Evolutionary conservation across 2,888 invertebrate species (phyloP), one percentile per base, ranked within the genome.

Genomic region (Fissipunctia ypsillon): DNA sequence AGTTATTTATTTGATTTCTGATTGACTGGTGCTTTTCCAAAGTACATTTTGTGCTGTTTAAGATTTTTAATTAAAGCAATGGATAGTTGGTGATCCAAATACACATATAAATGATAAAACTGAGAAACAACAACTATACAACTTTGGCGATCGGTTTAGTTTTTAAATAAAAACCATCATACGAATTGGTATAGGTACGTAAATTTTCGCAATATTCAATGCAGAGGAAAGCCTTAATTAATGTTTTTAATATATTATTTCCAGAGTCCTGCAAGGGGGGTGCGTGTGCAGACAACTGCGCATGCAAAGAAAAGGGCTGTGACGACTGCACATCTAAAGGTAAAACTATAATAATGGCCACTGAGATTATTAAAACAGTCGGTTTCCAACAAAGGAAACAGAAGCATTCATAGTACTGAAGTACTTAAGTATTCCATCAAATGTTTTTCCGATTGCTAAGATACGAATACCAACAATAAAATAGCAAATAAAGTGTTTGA

Each of bases 301-400:
- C 93, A 48, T 95, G 95, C 88, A 94, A 94, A 75, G 95, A 95
- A 19, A 93, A 93, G 54, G 94, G 94, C 45, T 95, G 95, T 73
- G 86, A 93, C 92, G 94, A 95, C 76, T 94, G 94, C 80, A 88
- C 93, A n/a, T 87, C 93, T 41, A 91, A 91, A 92, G 95, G 94
- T 85, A 80, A 22, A n/a, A 10, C 4, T 22, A 48, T 6, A n/a
- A n/a, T n/a, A n/a, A n/a, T 45, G 5, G 14, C 28, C 43, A 28
- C 5, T 22, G 12, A 22, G 12, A 19, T 28, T 25, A 22, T 41
- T 10, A 22, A 54, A 71, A 48, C 5, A 38, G 12, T 25, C 1
- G 22, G 16, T 16, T 16, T 19, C 6, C 25, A 19, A 14, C 1
- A 48, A 4, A 45, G 28, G n/a, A 56, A 71, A 28, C 28, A 16